Base-by-base conservation (phyloP, 2,888 invertebrate species). In the Drosophila atripex region DNA sequence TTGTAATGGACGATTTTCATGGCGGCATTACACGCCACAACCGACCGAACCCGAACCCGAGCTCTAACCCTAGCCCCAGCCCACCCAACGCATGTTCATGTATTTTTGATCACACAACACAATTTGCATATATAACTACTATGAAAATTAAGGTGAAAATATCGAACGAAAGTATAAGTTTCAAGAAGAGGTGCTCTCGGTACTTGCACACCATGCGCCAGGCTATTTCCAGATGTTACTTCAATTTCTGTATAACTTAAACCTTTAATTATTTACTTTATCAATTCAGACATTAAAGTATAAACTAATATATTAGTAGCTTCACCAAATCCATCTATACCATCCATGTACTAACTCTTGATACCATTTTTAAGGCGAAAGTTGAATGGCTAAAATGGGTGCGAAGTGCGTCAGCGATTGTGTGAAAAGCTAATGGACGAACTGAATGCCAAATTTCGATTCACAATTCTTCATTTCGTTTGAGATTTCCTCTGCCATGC, bases 1-100 rank as follows among this genome's bases (percentile, higher is more conserved):
- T 86, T 86, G 84, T 84, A 84, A 84, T 84, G 79, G 82, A 79
- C 82, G 84, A 86, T 86, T 84, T 84, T 86, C 86, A 82, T 82
- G 82, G 85, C 82, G 78, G 83, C 79, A 76, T 79, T 80, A 79
- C 80, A 83, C 82, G 82, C 82, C 71, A 35, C 35, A 72, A 46
- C 58, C 41, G 46, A 11, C 11, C 21, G 32, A 59, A 28, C 30
- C 18, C 2, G 1, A 16, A 12, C 60, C 28, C 28, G 3, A 7
- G 5, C 25, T 7, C 25, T n/a, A 28, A 1, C 25, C 25, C 25
- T 1, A 25, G 8, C 28, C 28, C 28, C 7, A 9, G 28, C 28
- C 28, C 28, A 28, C 28, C 49, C 25, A 54, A 74, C 65, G 56
- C 69, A 61, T 47, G 66, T 52, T 46, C 25, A 45, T 28, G 59